phyloP scores from a whole-genome alignment of 2,888 invertebrate genomes.

The Drosophila borealis region DNA sequence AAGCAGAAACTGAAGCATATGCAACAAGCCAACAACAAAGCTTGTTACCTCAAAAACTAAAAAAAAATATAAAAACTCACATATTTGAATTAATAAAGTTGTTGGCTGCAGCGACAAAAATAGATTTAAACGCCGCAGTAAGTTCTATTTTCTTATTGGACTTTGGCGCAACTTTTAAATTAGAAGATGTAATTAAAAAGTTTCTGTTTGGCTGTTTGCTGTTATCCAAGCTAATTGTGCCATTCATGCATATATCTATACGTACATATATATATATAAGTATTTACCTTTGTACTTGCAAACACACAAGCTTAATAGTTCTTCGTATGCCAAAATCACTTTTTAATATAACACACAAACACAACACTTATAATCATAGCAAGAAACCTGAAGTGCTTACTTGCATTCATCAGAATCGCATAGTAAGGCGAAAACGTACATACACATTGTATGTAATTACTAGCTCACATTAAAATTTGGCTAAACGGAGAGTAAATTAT shows the following conservation, averaged over 20 bases:
- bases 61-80: background rate
- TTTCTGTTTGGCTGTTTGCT: constrained; percentile 48
- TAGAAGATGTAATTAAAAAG: constrained; percentile 69
- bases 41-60: background rate
- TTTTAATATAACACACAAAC: too few relatives aligned
- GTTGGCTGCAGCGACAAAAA: constrained; percentile 50
- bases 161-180: constrained; percentile 62
- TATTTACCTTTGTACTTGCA: too few relatives aligned
- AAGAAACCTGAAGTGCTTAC: too few relatives aligned
- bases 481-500: too few relatives aligned
- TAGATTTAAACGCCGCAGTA: constrained; percentile 67
- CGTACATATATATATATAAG: constrained; percentile 11
- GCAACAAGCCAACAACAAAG: constrained; percentile 16
- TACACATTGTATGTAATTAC: too few relatives aligned
- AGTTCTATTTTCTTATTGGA: constrained; percentile 68
- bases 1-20: constrained; percentile 4
- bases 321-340: too few relatives aligned
- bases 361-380: too few relatives aligned
- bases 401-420: too few relatives aligned
- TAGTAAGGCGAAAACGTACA: too few relatives aligned
- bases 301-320: background rate
- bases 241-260: constrained; percentile 16
- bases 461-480: too few relatives aligned
- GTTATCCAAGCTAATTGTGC: constrained; percentile 17
- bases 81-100: constrained; percentile 1